phyloP scores from a whole-genome alignment of 1,140 invertebrate species.

The Drosophila sp. region DNA sequence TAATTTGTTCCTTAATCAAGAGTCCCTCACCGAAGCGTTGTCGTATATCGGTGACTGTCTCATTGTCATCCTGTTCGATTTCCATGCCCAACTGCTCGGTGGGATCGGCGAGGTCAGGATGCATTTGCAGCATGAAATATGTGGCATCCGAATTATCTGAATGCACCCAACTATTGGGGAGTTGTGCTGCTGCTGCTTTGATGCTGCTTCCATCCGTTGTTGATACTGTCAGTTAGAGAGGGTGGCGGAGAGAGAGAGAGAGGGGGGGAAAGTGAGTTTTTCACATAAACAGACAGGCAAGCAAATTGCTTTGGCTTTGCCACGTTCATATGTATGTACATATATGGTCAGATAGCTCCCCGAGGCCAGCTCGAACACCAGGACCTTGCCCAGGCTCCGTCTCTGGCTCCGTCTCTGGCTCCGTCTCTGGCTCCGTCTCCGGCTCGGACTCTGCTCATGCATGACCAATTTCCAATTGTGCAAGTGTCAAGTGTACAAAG shows the following conservation, averaged over 20 bases:
- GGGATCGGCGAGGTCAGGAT: slow-evolving; percentile 88
- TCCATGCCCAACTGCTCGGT: slow-evolving; percentile 89
- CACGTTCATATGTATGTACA: slow-evolving; percentile 4
- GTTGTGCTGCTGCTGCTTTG: slow-evolving; percentile 3
- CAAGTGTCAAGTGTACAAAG: slow-evolving; percentile 59
- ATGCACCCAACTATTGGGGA: slow-evolving; percentile 71
- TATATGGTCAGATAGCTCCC: slow-evolving; percentile 23
- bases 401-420: neutral
- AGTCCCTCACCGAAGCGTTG: slow-evolving; percentile 87
- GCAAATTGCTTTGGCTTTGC: slow-evolving; percentile 36
- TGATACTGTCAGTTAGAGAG: slow-evolving; percentile 44
- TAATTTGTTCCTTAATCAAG: slow-evolving; percentile 86
- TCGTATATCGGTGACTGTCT: slow-evolving; percentile 87
- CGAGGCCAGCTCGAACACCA: slow-evolving; percentile 1
- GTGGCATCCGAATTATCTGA: slow-evolving; percentile 84
- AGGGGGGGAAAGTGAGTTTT: slow-evolving; percentile 17
- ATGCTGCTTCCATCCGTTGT: slow-evolving; percentile 37
- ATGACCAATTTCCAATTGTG: slow-evolving; percentile 69
- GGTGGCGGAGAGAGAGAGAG: neutral
- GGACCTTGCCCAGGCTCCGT: neutral
- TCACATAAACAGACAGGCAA: slow-evolving; percentile 41
- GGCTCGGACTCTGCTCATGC: slow-evolving; percentile 29
- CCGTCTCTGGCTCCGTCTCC: slow-evolving; percentile 3
- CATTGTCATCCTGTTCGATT: slow-evolving; percentile 87
- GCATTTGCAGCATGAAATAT: slow-evolving; percentile 87